These are phyloP conservation scores for Scaptomyza flava DNA, from an alignment of 2,888 invertebrate species.

Conservation along the genomic window DNA sequence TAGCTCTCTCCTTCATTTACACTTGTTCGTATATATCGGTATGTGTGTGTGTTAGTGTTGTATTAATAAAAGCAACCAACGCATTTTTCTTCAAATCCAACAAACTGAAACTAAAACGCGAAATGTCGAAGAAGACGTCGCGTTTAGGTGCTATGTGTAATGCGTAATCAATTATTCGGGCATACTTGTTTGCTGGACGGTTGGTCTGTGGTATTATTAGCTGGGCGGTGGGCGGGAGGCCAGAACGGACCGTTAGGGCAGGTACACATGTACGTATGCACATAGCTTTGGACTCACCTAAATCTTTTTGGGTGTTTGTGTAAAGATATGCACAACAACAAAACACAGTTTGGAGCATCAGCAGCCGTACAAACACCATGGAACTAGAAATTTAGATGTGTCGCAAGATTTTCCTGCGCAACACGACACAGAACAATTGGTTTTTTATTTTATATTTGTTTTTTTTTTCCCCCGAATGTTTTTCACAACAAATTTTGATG, in stretches of 20 bases:
- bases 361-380: conserved; percentile 49
- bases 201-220: conserved; percentile 44
- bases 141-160: conserved; percentile 50
- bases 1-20: conserved; percentile 47
- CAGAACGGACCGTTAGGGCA: neutral
- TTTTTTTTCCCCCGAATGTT: conserved; percentile 2
- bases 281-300: conserved; percentile 57
- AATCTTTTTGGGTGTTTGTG: conserved; percentile 46
- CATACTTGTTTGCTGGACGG: conserved; percentile 51
- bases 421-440: conserved; percentile 32
- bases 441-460: conserved; percentile 14
- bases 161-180: conserved; percentile 72
- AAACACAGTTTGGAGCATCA: conserved; percentile 44
- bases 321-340: conserved; percentile 60
- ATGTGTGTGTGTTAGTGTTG: conserved; percentile 51
- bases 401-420: conserved; percentile 34
- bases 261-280: neutral
- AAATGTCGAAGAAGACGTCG: conserved; percentile 43
- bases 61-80: conserved; percentile 77
- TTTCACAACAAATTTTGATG: conserved; percentile 48
- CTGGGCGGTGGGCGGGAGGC: conserved; percentile 23
- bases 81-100: conserved; percentile 66
- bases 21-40: conserved; percentile 47
- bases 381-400: conserved; percentile 48
- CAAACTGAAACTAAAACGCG: conserved; percentile 61